These are phyloP conservation scores for Synergus itoensis DNA, from an alignment of 2,888 invertebrate genomes.

Conservation along the genomic window DNA sequence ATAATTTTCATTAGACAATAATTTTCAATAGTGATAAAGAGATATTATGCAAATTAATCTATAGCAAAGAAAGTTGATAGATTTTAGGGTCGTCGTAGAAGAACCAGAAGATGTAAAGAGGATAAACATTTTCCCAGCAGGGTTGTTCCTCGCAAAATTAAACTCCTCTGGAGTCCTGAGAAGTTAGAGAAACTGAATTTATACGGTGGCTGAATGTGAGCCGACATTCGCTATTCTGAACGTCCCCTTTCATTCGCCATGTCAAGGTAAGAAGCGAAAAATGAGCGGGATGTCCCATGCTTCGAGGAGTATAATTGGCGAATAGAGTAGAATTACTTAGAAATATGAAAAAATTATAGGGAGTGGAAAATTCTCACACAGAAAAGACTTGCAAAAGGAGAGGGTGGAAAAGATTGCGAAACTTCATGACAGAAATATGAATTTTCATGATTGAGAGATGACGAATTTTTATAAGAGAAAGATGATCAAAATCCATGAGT, in stretches of 20 bases:
- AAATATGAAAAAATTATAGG: slow-evolving; percentile 1
- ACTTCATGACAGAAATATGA: not conserved
- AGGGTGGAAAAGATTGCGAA: not conserved
- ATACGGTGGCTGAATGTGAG: slow-evolving; percentile 66
- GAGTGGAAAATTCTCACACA: not conserved
- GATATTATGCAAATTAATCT: slow-evolving; percentile 50
- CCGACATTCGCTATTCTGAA: slow-evolving; percentile 52
- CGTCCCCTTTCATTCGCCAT: slow-evolving; percentile 47
- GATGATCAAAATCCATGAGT: not conserved
- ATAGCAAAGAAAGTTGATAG: slow-evolving; percentile 47
- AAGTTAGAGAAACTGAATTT: slow-evolving; percentile 56
- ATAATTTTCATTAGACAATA: too few relatives aligned
- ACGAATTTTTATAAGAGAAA: not conserved
- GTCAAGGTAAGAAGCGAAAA: slow-evolving; percentile 43
- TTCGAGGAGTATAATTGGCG: not conserved
- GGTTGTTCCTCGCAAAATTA: slow-evolving; percentile 47
- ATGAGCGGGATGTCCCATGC: not conserved
- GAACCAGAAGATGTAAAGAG: slow-evolving; percentile 36
- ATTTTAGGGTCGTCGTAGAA: slow-evolving; percentile 49
- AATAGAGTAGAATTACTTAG: not conserved
- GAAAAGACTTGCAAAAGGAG: not conserved
- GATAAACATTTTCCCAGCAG: slow-evolving; percentile 47
- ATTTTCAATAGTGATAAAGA: not conserved
- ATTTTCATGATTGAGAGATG: not conserved
- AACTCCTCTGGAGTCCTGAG: slow-evolving; percentile 44